Percentiles rank a stretch among this genome's conserved stretches.
Evolutionary conservation across 2,113 vertebrate species (phyloP).

Genomic region (Psilopogon haemacephalus): DNA sequence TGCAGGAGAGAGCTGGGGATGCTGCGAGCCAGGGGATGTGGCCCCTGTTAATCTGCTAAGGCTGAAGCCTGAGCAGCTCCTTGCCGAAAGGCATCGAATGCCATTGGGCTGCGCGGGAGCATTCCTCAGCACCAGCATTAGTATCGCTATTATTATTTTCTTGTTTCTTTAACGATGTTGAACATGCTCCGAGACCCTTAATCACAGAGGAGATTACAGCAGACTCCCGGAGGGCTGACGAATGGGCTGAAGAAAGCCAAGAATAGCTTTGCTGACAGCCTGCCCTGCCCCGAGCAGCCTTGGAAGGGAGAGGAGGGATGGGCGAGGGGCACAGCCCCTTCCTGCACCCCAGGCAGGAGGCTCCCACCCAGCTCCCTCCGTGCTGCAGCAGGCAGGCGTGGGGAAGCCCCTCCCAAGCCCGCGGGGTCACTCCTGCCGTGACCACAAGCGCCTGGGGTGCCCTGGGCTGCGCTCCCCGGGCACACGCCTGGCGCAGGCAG

Average conservation of each 20-base stretch:
- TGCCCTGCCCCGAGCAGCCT: neutral
- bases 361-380: neutral
- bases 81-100: neutral
- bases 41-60: neutral
- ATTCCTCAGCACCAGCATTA: neutral
- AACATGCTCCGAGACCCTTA: neutral
- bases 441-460: no score
- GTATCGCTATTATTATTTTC: neutral
- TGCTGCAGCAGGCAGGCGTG: accelerated
- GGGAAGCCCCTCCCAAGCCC: neutral
- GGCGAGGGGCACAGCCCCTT: neutral
- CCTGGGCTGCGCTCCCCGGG: accelerated
- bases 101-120: neutral
- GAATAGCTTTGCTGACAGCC: neutral
- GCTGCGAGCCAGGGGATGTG: neutral
- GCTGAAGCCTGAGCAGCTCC: neutral
- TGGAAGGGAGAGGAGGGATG: neutral
- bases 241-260: neutral
- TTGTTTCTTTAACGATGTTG: neutral
- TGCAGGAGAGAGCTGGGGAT: neutral
- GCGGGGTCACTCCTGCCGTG: neutral
- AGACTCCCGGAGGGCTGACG: neutral
- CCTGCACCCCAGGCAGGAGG: neutral
- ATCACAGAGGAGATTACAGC: slow-evolving; percentile 3
- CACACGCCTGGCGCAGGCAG: accelerated